Conservation (phyloP, 2,797 vertebrate genomes). For the Artibeus jamaicensis region DNA sequence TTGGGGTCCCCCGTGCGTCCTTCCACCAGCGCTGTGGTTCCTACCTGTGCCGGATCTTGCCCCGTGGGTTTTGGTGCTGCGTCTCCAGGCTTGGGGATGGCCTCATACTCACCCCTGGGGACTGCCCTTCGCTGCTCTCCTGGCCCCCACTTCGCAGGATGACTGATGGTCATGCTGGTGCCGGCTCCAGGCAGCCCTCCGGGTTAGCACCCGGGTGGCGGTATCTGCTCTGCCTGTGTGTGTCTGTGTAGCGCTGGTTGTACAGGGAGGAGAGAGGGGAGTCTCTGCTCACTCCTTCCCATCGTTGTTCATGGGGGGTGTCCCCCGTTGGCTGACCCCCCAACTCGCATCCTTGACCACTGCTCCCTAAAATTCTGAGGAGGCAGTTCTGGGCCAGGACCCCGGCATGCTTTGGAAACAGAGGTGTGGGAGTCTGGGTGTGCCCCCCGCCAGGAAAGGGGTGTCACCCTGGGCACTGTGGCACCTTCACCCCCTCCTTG, state of each 20-base stretch:
- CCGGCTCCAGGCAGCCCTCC: background rate
- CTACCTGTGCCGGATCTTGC: rapidly evolving
- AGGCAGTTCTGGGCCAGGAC: background rate
- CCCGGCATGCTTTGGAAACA: background rate
- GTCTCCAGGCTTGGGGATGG: rapidly evolving
- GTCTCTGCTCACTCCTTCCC: rapidly evolving
- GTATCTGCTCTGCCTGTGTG: background rate
- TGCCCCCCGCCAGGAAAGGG: background rate
- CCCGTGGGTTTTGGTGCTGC: background rate
- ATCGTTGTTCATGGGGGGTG: too few relatives aligned
- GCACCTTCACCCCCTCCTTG: background rate
- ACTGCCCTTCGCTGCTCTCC: background rate
- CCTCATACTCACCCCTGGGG: background rate
- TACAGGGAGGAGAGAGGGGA: background rate
- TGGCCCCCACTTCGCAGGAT: rapidly evolving
- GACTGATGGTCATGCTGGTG: background rate
- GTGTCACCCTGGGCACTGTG: background rate
- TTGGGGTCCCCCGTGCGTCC: background rate
- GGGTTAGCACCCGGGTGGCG: background rate
- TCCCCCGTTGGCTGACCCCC: background rate
- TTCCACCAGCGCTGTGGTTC: background rate
- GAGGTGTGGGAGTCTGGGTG: background rate
- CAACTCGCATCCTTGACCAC: background rate
- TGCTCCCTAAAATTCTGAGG: background rate
- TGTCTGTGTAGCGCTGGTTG: background rate